Conservation (phyloP, 2,888 invertebrate species). For the Sussaba pulchella region DNA sequence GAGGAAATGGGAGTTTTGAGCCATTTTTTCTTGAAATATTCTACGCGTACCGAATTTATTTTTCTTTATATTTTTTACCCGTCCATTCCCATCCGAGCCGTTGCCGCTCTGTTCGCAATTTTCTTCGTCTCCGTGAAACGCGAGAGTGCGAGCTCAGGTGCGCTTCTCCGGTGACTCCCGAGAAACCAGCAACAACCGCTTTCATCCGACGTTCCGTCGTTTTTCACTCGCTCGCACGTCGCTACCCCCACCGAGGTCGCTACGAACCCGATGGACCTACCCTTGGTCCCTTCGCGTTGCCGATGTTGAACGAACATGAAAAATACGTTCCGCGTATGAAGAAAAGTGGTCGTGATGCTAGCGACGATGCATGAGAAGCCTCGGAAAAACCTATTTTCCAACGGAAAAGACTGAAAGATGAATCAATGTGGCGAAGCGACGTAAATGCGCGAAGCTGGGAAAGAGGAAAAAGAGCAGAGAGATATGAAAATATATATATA, state of each 20-base stretch:
- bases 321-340: constrained; percentile 35
- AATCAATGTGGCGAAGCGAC: constrained; percentile 47
- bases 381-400: constrained; percentile 37
- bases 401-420: constrained; percentile 35
- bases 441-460: constrained; percentile 8
- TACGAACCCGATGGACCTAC: too few species aligned
- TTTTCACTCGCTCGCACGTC: not conserved
- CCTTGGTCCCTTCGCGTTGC: constrained; percentile 31
- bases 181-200: constrained; percentile 19
- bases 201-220: constrained; percentile 4
- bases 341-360: constrained; percentile 55
- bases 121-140: not conserved
- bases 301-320: constrained; percentile 41
- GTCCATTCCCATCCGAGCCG: not conserved
- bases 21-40: too few species aligned
- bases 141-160: constrained; percentile 11
- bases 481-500: constrained; percentile 7
- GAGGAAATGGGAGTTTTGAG: too few species aligned
- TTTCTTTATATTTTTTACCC: too few species aligned
- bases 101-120: not conserved
- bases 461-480: constrained; percentile 40
- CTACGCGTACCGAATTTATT: not conserved
- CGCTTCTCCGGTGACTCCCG: constrained; percentile 2
- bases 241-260: not conserved
- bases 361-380: constrained; percentile 25